Evolutionary conservation across 2,797 vertebrate genomes (phyloP).

Genomic region (Ptychadena robeensis): DNA sequence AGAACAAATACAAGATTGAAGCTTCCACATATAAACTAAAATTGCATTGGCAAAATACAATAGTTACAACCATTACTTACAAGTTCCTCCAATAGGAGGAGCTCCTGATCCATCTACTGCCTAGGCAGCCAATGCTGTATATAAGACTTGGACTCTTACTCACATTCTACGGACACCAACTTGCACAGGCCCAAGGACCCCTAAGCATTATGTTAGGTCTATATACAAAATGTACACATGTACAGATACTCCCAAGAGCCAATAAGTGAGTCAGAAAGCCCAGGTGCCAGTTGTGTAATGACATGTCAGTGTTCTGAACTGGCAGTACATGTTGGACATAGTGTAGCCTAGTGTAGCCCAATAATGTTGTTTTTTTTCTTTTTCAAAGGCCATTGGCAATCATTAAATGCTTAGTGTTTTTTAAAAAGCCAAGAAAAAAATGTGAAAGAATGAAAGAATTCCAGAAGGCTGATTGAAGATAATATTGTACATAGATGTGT

Average conservation of each 20-base stretch:
- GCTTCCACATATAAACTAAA: slow-evolving; percentile 43
- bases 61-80: slow-evolving; percentile 28
- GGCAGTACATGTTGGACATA: neutral
- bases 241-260: slow-evolving; percentile 17
- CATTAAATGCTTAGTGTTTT: neutral
- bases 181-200: neutral
- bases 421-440: neutral
- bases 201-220: slow-evolving; percentile 2
- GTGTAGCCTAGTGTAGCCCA: neutral
- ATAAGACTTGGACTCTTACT: neutral
- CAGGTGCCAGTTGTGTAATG: neutral
- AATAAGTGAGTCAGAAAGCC: neutral
- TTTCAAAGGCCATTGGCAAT: slow-evolving; percentile 14
- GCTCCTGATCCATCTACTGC: slow-evolving; percentile 10
- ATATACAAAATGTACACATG: slow-evolving; percentile 55
- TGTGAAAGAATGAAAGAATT: neutral
- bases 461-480: neutral
- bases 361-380: neutral
- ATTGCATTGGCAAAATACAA: slow-evolving; percentile 30
- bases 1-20: slow-evolving; percentile 51
- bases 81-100: slow-evolving; percentile 45
- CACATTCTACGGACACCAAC: neutral
- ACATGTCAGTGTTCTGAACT: neutral
- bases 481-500: neutral
- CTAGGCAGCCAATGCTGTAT: neutral